Conservation (phyloP, 2,888 invertebrate species). For the Acanthosepion esculentum region DNA sequence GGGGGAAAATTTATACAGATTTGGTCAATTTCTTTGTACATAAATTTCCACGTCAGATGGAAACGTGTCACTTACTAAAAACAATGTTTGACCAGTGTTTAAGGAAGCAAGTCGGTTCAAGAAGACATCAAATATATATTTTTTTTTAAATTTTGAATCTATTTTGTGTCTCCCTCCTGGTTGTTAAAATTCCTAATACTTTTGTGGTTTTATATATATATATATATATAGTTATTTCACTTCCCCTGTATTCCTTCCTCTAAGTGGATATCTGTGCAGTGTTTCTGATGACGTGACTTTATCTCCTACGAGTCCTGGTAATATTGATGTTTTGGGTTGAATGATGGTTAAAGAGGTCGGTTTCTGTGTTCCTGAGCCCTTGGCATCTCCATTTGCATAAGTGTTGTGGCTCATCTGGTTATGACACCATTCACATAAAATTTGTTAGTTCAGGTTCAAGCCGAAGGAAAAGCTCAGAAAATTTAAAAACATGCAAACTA, state of each 20-base stretch:
- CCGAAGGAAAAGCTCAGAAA: background rate
- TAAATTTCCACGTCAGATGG: background rate
- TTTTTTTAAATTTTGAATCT: slow-evolving; percentile 14
- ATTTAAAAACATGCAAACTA: too few relatives aligned
- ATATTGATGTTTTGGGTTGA: background rate
- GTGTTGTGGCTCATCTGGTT: background rate
- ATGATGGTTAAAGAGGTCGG: background rate
- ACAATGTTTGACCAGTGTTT: slow-evolving; percentile 12
- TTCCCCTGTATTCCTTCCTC: background rate
- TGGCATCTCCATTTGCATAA: background rate
- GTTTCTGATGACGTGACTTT: background rate
- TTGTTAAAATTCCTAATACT: background rate
- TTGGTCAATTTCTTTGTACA: background rate
- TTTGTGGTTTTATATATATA: background rate
- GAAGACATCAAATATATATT: background rate
- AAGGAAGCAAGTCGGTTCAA: slow-evolving; percentile 8
- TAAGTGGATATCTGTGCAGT: background rate
- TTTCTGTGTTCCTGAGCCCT: background rate
- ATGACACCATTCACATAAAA: background rate
- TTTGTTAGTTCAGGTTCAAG: background rate
- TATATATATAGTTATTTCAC: background rate
- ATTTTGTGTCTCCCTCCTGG: slow-evolving; percentile 8
- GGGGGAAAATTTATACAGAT: background rate
- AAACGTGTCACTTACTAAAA: slow-evolving; percentile 33
- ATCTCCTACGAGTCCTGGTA: background rate